Conservation (phyloP, 2,113 vertebrate genomes). For the rat (Rattus norvegicus) region GRCr8 NC_086027.1:29889001-29889500, state of each 20-base stretch:
- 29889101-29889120: constrained; percentile 86
- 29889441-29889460: constrained; percentile 99
- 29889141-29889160: constrained; percentile 93
- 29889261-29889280: constrained; percentile 89
- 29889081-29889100: constrained; percentile 87
- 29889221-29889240: constrained; percentile 85
- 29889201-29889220: constrained; percentile 78
- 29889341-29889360: constrained; percentile 95
- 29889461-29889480: constrained; percentile 92
- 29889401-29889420: constrained; percentile 99
- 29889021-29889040: constrained; percentile 86
- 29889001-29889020: constrained; percentile 91
- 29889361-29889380: constrained; percentile 99
- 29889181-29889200: constrained; percentile 84
- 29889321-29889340: constrained; percentile 99
- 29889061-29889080: constrained; percentile 92
- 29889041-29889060: constrained; percentile 93
- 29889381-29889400: constrained; percentile 99
- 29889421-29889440: constrained; percentile 99
- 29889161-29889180: constrained; percentile 93
- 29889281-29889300: constrained; percentile 93
- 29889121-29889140: constrained; percentile 91
- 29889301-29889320: constrained; percentile 98
- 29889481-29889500: constrained; percentile 94
- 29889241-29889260: constrained; percentile 83